Conservation (phyloP, 2,888 invertebrate species). For the Eupithecia pulchellata region DNA sequence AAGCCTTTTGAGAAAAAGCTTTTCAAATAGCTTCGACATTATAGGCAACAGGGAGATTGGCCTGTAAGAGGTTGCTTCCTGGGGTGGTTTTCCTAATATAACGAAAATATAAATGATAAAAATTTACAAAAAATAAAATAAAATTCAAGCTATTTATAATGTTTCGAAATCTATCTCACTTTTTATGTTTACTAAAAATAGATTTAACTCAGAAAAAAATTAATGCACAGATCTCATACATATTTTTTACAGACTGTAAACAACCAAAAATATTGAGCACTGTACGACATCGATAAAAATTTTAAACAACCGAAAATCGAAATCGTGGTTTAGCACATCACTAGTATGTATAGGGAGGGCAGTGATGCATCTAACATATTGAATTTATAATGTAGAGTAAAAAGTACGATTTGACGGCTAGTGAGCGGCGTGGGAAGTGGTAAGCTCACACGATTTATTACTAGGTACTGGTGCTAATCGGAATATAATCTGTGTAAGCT, state of each 20-base stretch:
- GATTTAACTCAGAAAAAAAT: background rate
- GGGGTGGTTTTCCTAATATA: too few species aligned
- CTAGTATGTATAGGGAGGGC: slow-evolving; percentile 58
- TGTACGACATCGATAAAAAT: too few species aligned
- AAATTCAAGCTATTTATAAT: background rate
- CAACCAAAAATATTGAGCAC: background rate
- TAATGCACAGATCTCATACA: background rate
- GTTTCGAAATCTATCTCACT: background rate
- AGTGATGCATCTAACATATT: slow-evolving; percentile 77
- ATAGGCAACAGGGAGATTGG: too few species aligned
- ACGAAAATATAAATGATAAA: background rate
- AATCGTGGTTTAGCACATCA: slow-evolving; percentile 19
- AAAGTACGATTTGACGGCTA: slow-evolving; percentile 76
- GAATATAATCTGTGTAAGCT: slow-evolving; percentile 39
- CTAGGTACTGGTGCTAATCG: slow-evolving; percentile 46
- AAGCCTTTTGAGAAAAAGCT: too few species aligned
- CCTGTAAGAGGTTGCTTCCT: too few species aligned
- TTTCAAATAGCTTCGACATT: too few species aligned
- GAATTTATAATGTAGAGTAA: slow-evolving; percentile 72
- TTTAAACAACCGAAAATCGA: background rate
- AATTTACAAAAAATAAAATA: background rate
- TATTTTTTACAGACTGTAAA: background rate
- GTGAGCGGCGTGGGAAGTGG: slow-evolving; percentile 74
- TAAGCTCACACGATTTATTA: slow-evolving; percentile 62
- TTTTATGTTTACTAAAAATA: background rate